Evolutionary conservation across 2,888 invertebrate species (phyloP).

Genomic region (Cotesia congregata): DNA sequence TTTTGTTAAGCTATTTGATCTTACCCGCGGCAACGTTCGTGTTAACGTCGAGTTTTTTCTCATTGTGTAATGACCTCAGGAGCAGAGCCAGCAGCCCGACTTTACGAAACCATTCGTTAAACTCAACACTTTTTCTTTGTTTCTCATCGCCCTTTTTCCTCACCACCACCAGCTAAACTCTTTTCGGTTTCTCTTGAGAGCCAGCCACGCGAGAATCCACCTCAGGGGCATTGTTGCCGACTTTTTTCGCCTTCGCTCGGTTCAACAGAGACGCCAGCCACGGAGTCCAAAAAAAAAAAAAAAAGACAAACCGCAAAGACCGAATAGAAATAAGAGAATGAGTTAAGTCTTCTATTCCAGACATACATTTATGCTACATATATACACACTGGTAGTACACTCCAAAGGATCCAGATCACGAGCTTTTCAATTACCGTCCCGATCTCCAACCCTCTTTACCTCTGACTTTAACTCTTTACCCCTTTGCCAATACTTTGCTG

Average conservation of each 20-base stretch:
- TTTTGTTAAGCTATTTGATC: conserved; percentile 39
- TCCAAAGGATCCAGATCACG: conserved; percentile 55
- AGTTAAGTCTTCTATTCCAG: conserved; percentile 23
- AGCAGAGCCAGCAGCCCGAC: conserved; percentile 49
- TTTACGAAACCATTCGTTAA: conserved; percentile 63
- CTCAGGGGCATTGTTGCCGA: conserved; percentile 58
- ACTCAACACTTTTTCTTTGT: conserved; percentile 38
- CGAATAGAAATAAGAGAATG: conserved; percentile 32
- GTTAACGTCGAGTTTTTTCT: conserved; percentile 58
- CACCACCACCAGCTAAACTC: not conserved
- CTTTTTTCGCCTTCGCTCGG: conserved; percentile 45
- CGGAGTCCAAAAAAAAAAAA: conserved; percentile 39
- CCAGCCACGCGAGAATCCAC: conserved; percentile 59
- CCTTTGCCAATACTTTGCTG: conserved; percentile 40
- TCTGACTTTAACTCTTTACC: conserved; percentile 36
- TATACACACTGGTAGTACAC: conserved; percentile 37
- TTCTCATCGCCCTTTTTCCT: conserved; percentile 14
- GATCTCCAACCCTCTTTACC: conserved; percentile 35
- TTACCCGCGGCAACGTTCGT: conserved; percentile 52
- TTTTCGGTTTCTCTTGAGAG: conserved; percentile 34
- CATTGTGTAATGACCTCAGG: conserved; percentile 60
- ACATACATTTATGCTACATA: too few species aligned
- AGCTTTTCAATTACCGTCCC: conserved; percentile 63
- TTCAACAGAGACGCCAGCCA: conserved; percentile 23
- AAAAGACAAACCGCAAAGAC: conserved; percentile 16